These are phyloP conservation scores for Jordanella pulchra DNA, from an alignment of 2,797 vertebrate species.

Conservation along the genomic window DNA sequence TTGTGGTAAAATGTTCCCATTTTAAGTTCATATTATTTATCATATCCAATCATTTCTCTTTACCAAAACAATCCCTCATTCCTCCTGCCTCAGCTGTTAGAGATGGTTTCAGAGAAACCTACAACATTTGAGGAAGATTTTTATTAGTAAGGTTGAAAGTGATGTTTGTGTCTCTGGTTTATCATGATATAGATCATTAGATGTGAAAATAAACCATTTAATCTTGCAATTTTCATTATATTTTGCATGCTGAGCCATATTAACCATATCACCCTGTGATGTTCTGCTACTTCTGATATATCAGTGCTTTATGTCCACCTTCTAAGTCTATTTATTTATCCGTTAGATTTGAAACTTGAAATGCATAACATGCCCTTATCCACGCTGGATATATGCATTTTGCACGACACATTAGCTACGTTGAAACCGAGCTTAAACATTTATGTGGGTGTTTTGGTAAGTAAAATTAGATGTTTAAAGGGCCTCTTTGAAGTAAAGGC, in stretches of 20 bases:
- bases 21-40: neutral
- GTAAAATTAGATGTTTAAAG: neutral
- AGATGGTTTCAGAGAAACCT: neutral
- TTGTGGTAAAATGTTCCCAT: conserved; percentile 2
- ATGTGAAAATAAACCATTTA: neutral
- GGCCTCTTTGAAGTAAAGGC: neutral
- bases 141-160: no score
- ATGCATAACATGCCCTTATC: neutral
- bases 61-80: neutral
- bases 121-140: no score
- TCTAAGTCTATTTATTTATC: neutral
- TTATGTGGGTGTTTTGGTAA: neutral
- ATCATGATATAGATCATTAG: no score
- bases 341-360: neutral
- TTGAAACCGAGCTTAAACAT: neutral
- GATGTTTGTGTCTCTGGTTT: no score
- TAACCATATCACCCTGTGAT: neutral
- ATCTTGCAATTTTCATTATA: neutral
- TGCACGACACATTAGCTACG: neutral
- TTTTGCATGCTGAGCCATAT: neutral
- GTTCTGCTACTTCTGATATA: neutral
- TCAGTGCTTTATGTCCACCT: neutral
- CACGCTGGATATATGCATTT: neutral
- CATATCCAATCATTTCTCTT: neutral
- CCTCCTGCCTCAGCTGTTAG: neutral